phyloP scores from a whole-genome alignment of 64 coral and sea anemone genomes.

The Cladopsammia gracilis region DNA sequence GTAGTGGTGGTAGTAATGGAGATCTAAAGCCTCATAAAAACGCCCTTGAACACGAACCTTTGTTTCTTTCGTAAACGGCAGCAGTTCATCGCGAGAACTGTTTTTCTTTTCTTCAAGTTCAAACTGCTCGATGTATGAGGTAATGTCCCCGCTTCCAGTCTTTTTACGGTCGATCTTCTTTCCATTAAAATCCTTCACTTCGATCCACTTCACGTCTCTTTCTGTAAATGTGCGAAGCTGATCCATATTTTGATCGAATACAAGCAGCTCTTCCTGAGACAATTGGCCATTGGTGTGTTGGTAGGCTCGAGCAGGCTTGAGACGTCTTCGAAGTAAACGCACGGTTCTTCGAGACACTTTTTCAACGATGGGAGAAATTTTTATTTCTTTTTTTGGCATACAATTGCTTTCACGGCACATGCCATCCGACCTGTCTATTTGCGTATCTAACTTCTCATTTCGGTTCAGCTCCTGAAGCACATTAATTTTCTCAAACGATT shows the following conservation, averaged over 20 bases:
- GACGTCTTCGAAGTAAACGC: neutral
- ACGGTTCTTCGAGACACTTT: neutral
- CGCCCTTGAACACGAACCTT: constrained; percentile 16
- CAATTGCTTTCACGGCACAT: neutral
- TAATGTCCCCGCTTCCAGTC: constrained; percentile 1
- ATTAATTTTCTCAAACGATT: neutral
- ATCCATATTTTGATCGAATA: constrained; percentile 18
- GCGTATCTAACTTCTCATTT: neutral
- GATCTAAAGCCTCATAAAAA: constrained; percentile 46
- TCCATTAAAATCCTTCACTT: constrained; percentile 7
- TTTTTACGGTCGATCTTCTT: neutral
- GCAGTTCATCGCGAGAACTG: neutral
- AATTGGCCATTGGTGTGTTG: neutral
- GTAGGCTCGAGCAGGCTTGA: neutral
- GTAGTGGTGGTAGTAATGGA: constrained; percentile 46
- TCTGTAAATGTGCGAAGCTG: neutral
- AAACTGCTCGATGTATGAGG: neutral
- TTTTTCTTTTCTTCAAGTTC: neutral
- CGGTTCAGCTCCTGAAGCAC: neutral
- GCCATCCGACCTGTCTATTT: neutral
- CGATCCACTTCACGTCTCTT: neutral
- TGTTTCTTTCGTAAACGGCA: neutral
- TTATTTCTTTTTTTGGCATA: neutral
- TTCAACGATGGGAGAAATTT: neutral
- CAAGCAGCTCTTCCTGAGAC: neutral